These are phyloP conservation scores for Diloba caeruleocephala DNA, from an alignment of 2,888 invertebrate genomes.

Conservation along the genomic window DNA sequence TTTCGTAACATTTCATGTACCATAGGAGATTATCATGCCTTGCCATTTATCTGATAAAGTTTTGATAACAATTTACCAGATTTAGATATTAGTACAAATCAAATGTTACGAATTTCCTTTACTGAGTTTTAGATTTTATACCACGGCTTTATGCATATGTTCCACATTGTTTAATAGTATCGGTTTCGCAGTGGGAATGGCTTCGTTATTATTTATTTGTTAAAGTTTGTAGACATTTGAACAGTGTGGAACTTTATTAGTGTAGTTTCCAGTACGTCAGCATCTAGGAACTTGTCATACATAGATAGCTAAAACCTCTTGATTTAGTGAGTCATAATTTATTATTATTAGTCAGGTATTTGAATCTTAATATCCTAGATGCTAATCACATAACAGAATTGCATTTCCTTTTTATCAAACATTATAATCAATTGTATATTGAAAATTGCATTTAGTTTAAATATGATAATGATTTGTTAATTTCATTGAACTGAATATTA, in stretches of 20 bases:
- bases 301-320: slow-evolving; percentile 1
- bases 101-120: slow-evolving; percentile 12
- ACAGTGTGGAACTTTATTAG: slow-evolving; percentile 61
- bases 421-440: too few species aligned
- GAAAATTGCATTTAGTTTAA: too few species aligned
- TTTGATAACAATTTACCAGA: slow-evolving; percentile 32
- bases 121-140: slow-evolving; percentile 5
- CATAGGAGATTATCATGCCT: slow-evolving; percentile 23
- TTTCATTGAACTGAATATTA: too few species aligned
- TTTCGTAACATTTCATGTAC: slow-evolving; percentile 11
- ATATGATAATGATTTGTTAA: too few species aligned
- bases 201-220: slow-evolving; percentile 26
- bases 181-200: slow-evolving; percentile 73
- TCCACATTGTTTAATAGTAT: slow-evolving; percentile 71
- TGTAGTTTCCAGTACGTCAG: neutral
- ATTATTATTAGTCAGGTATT: too few species aligned
- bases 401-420: too few species aligned
- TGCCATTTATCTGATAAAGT: slow-evolving; percentile 39
- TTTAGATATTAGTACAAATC: slow-evolving; percentile 20
- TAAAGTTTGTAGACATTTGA: slow-evolving; percentile 44
- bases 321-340: slow-evolving; percentile 23
- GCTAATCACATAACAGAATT: too few species aligned
- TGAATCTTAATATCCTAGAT: too few species aligned
- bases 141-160: slow-evolving; percentile 22
- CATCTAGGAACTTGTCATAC: slow-evolving; percentile 13